Evolutionary conservation across 1,140 invertebrate species (phyloP).

Genomic region (Ooceraea biroi): DNA sequence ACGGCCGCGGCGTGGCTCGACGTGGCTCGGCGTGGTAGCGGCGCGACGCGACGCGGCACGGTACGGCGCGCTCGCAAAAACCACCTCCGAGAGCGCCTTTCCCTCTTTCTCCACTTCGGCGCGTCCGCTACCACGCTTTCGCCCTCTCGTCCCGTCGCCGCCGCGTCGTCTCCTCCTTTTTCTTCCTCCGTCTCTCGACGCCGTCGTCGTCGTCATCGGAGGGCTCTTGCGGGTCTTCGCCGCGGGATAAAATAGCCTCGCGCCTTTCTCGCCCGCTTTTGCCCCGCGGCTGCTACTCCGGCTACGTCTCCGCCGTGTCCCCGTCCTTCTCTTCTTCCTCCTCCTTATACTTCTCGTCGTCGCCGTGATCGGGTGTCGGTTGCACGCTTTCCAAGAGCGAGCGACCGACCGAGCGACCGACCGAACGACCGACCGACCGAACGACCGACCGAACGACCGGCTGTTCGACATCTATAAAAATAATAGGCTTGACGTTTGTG

Average conservation of each 20-base stretch:
- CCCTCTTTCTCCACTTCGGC: conserved; percentile 34
- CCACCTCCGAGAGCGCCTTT: conserved; percentile 48
- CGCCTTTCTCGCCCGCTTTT: conserved; percentile 69
- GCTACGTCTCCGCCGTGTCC: conserved; percentile 57
- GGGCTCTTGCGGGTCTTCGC: conserved; percentile 63
- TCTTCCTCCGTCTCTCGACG: conserved; percentile 32
- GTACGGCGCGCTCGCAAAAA: conserved; percentile 50
- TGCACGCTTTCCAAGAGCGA: conserved; percentile 43
- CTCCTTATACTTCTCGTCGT: background rate
- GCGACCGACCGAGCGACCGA: background rate
- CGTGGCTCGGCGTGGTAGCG: conserved; percentile 28
- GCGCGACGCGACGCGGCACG: conserved; percentile 44
- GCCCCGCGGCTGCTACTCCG: conserved; percentile 30
- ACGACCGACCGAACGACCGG: conserved; percentile 27
- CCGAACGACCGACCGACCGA: conserved; percentile 58
- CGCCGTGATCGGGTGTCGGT: conserved; percentile 37
- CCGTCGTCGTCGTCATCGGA: conserved; percentile 19
- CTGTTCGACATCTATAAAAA: conserved; percentile 71
- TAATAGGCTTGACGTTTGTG: conserved; percentile 63
- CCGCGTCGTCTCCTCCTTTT: conserved; percentile 43
- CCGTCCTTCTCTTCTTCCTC: conserved; percentile 58
- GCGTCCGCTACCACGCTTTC: conserved; percentile 45
- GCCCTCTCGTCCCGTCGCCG: background rate
- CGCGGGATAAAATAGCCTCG: conserved; percentile 80
- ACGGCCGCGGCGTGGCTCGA: conserved; percentile 11